Evolutionary conservation across 1,140 invertebrate genomes (phyloP).

Genomic region (Lepidurus apus): DNA sequence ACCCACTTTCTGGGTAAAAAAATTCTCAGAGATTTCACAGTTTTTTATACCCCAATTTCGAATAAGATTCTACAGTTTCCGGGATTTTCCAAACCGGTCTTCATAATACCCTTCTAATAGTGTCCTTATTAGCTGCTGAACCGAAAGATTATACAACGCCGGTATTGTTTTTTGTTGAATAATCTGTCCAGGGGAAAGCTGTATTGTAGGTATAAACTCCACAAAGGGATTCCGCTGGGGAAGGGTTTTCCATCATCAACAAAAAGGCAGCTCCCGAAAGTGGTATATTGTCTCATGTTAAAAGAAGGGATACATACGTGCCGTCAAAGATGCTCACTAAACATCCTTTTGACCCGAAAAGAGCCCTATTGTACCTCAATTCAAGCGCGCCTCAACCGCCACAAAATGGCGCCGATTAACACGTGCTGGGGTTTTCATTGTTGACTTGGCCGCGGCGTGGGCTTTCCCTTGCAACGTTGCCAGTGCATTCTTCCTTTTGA

Average conservation of each 20-base stretch:
- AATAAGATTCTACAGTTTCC: background rate
- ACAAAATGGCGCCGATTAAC: background rate
- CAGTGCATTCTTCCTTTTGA: too few species aligned
- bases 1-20: background rate
- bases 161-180: background rate
- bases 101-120: background rate
- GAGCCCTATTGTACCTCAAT: background rate
- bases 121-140: constrained; percentile 10
- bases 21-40: background rate
- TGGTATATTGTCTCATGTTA: background rate
- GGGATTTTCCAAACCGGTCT: background rate
- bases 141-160: background rate
- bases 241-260: background rate
- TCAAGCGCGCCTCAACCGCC: background rate
- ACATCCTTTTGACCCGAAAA: background rate
- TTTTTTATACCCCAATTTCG: background rate
- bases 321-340: background rate
- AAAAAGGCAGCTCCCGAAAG: background rate
- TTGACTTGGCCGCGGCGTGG: too few species aligned
- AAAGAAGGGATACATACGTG: background rate
- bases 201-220: background rate
- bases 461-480: too few species aligned
- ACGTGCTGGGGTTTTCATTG: background rate
- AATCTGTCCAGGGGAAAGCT: background rate
- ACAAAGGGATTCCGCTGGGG: background rate